Percentiles rank a stretch among this genome's conserved stretches.
These are phyloP conservation scores for Drosophila guanche DNA, from an alignment of 1,140 invertebrate genomes.

Conservation along the genomic window DNA sequence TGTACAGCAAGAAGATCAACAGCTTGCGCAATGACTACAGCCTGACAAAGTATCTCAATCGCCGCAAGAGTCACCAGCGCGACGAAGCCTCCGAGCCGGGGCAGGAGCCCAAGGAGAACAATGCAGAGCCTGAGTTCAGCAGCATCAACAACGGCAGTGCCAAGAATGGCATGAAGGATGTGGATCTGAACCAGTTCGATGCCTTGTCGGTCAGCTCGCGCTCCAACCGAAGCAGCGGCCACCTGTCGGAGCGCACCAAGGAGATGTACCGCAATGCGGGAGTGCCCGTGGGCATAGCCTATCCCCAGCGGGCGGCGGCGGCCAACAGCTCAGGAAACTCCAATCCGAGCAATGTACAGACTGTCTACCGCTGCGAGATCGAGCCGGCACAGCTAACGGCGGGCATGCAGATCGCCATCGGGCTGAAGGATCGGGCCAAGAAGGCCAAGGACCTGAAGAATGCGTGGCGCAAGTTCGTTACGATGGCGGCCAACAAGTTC, in stretches of 20 bases:
- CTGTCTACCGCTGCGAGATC: conserved; percentile 81
- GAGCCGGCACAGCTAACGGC: conserved; percentile 73
- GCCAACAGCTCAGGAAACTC: conserved; percentile 44
- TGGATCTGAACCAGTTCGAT: conserved; percentile 75
- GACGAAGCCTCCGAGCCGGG: conserved; percentile 17
- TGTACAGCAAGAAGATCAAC: conserved; percentile 75
- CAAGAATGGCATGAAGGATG: conserved; percentile 52
- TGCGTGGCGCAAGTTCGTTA: conserved; percentile 83
- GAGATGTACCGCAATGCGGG: conserved; percentile 79
- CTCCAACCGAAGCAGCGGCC: conserved; percentile 75
- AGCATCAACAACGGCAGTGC: conserved; percentile 56
- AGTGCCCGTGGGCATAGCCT: conserved; percentile 78
- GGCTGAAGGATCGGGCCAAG: conserved; percentile 77
- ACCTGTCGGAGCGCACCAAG: conserved; percentile 80
- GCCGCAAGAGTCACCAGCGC: conserved; percentile 60
- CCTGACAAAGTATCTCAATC: conserved; percentile 79
- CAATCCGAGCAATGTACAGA: conserved; percentile 59
- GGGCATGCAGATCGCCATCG: conserved; percentile 83
- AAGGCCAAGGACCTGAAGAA: conserved; percentile 83
- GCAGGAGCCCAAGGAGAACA: conserved; percentile 22
- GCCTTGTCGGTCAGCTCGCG: conserved; percentile 76
- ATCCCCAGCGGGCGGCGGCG: conserved; percentile 65
- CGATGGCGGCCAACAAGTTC: conserved; percentile 81
- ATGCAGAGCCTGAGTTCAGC: conserved; percentile 34
- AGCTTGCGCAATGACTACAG: conserved; percentile 78